Evolutionary conservation across 2,888 invertebrate species (phyloP).

Genomic region (Bombylius discolor): DNA sequence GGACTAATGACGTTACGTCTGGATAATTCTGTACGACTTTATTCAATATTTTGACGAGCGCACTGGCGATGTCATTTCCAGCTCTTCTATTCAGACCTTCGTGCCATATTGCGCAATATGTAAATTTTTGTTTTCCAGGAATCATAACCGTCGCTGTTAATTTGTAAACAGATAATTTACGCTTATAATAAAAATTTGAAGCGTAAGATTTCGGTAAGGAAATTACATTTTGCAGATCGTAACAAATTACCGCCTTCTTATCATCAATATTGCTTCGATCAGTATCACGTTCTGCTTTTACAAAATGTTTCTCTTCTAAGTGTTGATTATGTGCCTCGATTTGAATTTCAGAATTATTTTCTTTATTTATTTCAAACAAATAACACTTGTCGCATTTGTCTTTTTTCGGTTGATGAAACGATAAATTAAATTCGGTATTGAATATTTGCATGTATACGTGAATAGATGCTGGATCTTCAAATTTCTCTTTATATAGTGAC

Average conservation of each 20-base stretch:
- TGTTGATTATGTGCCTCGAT: neutral
- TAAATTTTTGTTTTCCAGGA: neutral
- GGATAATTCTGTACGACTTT: neutral
- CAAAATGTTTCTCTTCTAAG: neutral
- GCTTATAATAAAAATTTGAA: neutral
- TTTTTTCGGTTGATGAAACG: neutral
- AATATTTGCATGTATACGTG: neutral
- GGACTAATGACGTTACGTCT: neutral
- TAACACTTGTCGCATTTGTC: neutral
- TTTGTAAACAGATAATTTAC: neutral
- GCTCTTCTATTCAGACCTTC: neutral
- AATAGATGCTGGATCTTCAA: neutral
- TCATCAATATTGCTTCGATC: neutral
- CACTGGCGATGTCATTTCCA: neutral
- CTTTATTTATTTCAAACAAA: neutral
- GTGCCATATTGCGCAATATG: neutral
- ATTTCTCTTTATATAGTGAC: neutral
- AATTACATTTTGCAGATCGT: neutral
- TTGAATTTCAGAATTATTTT: neutral
- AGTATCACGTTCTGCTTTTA: neutral
- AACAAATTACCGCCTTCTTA: neutral
- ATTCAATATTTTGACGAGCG: neutral
- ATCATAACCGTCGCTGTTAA: neutral
- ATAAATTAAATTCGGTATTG: neutral
- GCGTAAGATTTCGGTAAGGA: neutral